Evolutionary conservation across 2,113 vertebrate genomes (phyloP).

Genomic region (Chloropsis hardwickii): DNA sequence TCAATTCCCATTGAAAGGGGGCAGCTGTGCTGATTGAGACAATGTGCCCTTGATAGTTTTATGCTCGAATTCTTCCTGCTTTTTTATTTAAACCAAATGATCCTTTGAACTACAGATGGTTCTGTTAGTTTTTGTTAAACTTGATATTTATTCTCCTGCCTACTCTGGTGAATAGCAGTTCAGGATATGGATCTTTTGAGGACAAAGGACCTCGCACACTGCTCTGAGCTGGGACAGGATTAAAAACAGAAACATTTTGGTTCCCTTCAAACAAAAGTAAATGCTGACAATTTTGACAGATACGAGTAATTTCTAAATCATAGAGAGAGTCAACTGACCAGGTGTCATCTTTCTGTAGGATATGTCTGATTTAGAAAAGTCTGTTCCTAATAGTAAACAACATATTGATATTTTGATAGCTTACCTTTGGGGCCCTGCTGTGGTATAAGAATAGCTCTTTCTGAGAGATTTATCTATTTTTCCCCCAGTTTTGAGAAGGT

Average conservation of each 20-base stretch:
- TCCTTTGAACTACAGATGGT: neutral
- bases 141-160: neutral
- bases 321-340: neutral
- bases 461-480: neutral
- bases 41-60: neutral
- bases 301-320: neutral
- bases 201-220: neutral
- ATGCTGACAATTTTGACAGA: neutral
- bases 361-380: neutral
- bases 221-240: neutral
- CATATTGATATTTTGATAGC: neutral
- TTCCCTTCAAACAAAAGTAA: neutral
- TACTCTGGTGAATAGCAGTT: neutral
- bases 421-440: neutral
- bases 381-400: neutral
- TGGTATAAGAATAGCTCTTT: neutral
- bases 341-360: neutral
- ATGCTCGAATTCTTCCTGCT: neutral
- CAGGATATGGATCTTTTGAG: neutral
- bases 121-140: neutral
- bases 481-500: rapidly evolving
- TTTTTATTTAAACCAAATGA: neutral
- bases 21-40: neutral
- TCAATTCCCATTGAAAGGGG: neutral
- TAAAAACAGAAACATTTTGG: neutral